These are phyloP conservation scores for Acrossocheilus fasciatus DNA, from an alignment of 2,797 vertebrate genomes.

Conservation along the genomic window DNA sequence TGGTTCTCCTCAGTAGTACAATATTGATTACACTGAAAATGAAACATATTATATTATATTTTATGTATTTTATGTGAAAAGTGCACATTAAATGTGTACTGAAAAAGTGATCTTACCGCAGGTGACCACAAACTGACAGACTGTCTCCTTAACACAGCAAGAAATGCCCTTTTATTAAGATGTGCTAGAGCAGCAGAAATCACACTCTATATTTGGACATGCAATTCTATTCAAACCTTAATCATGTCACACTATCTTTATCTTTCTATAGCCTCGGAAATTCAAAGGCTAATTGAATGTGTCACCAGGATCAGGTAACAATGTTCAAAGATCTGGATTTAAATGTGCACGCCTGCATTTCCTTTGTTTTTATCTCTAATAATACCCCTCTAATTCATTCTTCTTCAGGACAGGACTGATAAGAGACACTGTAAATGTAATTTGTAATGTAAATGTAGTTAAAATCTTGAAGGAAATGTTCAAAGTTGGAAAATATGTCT, in stretches of 20 bases:
- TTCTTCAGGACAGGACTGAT: background rate
- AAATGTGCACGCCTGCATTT: background rate
- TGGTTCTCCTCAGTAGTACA: background rate
- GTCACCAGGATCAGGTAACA: background rate
- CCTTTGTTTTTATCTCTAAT: background rate
- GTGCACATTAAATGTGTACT: too few relatives aligned
- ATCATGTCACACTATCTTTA: constrained; percentile 63
- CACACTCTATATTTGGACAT: constrained; percentile 67
- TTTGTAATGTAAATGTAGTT: background rate
- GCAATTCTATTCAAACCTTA: constrained; percentile 66
- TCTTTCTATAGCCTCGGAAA: background rate
- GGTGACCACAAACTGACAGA: constrained; percentile 18
- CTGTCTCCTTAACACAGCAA: constrained; percentile 48
- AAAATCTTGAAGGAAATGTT: background rate
- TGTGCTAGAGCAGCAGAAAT: constrained; percentile 50
- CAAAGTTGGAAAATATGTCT: background rate
- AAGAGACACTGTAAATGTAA: background rate
- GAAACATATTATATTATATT: background rate
- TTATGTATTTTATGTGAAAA: background rate
- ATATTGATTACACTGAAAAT: background rate
- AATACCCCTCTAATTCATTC: background rate
- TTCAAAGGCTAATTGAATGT: constrained; percentile 1
- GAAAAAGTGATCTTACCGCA: constrained; percentile 10
- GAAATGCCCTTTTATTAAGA: constrained; percentile 66
- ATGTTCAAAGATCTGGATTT: constrained; percentile 6